phyloP scores from a whole-genome alignment of 2,888 invertebrate genomes.

The Tetragonisca angustula region DNA sequence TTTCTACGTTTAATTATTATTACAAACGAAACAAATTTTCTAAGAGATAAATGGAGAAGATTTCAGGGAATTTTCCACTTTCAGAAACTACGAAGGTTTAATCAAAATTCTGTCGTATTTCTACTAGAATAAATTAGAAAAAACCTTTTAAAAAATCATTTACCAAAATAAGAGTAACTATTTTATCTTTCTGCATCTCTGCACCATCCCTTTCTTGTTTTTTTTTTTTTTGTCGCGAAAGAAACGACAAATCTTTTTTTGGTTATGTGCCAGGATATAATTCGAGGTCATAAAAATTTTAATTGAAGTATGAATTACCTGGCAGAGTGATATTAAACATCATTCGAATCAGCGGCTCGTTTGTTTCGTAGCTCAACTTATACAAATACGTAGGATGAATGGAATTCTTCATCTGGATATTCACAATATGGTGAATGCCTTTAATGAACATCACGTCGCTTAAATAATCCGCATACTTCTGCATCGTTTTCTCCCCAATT shows the following conservation, averaged over 20 bases:
- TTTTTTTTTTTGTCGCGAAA: background rate
- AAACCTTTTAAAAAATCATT: background rate
- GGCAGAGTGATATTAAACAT: constrained; percentile 53
- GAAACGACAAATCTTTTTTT: background rate
- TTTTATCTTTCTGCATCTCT: background rate
- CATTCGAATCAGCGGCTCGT: constrained; percentile 60
- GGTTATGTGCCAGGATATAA: background rate
- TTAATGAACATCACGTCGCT: constrained; percentile 70
- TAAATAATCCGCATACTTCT: constrained; percentile 63
- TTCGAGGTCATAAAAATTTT: background rate
- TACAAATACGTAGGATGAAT: constrained; percentile 73
- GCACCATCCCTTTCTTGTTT: too few relatives aligned
- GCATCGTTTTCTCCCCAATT: constrained; percentile 48
- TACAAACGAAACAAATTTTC: background rate
- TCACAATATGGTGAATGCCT: constrained; percentile 69
- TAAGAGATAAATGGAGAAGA: background rate
- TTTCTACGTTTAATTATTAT: too few relatives aligned
- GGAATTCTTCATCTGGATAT: constrained; percentile 61
- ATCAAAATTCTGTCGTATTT: background rate
- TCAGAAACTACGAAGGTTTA: background rate
- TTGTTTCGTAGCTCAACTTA: constrained; percentile 72
- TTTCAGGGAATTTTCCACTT: background rate
- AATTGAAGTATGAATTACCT: constrained; percentile 62
- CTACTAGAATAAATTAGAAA: too few relatives aligned
- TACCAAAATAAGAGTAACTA: background rate